Percentiles rank a stretch among this genome's conserved stretches.
phyloP scores from a whole-genome alignment of 1,140 invertebrate genomes.

The Ips typographus region DNA sequence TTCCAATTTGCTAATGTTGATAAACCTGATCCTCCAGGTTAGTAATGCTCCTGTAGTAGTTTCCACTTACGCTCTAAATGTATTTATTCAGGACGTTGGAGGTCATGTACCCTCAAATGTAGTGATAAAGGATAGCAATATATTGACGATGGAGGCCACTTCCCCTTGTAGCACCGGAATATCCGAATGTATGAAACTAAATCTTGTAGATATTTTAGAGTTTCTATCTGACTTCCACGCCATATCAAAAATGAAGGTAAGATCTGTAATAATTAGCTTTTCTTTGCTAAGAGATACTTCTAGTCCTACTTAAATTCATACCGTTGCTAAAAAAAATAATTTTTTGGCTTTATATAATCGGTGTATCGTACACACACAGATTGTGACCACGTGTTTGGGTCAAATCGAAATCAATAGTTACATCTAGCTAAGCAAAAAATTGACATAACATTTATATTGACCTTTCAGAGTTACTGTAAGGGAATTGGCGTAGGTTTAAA shows the following conservation, averaged over 20 bases:
- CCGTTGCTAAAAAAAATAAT: not conserved
- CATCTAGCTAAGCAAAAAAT: too few species aligned
- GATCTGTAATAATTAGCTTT: not conserved
- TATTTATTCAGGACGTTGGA: slow-evolving; percentile 67
- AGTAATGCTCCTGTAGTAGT: not conserved
- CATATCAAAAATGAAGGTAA: slow-evolving; percentile 93
- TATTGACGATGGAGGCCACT: slow-evolving; percentile 53
- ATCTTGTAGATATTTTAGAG: slow-evolving; percentile 92
- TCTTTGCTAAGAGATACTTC: too few species aligned
- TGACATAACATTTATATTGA: too few species aligned
- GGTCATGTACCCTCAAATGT: slow-evolving; percentile 50
- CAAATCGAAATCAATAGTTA: too few species aligned
- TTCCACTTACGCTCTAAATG: not conserved
- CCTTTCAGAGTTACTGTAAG: slow-evolving; percentile 75
- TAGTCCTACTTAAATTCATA: too few species aligned
- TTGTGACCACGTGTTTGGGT: too few species aligned
- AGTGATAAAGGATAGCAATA: slow-evolving; percentile 46
- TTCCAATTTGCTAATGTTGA: slow-evolving; percentile 88
- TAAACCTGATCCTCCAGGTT: slow-evolving; percentile 85
- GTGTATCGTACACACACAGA: too few species aligned
- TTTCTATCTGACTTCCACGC: slow-evolving; percentile 97
- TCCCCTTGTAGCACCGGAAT: slow-evolving; percentile 77
- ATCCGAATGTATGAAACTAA: slow-evolving; percentile 89
- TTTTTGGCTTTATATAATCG: not conserved
- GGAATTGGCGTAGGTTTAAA: slow-evolving; percentile 78